Base-by-base conservation (phyloP, 1,140 invertebrate species). In the Zaprionus gabonicus region DNA sequence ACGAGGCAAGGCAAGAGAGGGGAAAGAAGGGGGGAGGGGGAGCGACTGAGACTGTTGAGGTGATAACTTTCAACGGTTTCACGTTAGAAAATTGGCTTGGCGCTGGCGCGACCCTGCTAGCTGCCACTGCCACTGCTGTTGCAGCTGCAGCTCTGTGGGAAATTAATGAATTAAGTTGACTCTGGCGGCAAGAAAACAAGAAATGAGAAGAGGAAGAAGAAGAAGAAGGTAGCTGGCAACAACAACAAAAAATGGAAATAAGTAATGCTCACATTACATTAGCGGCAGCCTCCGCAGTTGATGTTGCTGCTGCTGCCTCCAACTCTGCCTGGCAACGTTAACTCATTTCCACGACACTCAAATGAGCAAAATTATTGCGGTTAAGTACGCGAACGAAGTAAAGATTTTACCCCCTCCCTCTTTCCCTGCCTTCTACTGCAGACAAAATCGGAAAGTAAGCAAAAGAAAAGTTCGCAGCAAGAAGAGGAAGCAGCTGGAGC, bases 341-440 rank as follows among this genome's bases (percentile, higher is more conserved):
- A 90, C 85, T 90, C 85, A 90, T 90, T 90, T 90, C 85, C 85
- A 90, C 85, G 85, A 90, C 85, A 90, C 85, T 90, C 85, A 90
- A 90, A 90, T 90, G 85, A 90, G 84, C 81, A 88, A 90, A 90
- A 90, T 90, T 90, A 90, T 90, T 90, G 85, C 85, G 85, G 85
- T 90, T 90, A 90, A 90, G 85, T 90, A 90, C 85, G 83, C 82
- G 75, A 86, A 59, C 77, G 41, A 46, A 46, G 85, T 69, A 82
- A 78, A 88, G 80, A 82, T 82, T 86, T 70, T 82, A 3, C n/a
- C 41, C 36, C 13, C 10, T 13, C 12, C 36, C 1, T 12, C 12
- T n/a, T 82, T 71, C 82, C 70, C 41, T 6, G 7, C 46, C 70
- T 67, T 28, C 51, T 44, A 55, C 49, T 69, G 58, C 59, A 64